Evolutionary conservation across 2,888 invertebrate genomes (phyloP).

Genomic region (Cephus runcator): DNA sequence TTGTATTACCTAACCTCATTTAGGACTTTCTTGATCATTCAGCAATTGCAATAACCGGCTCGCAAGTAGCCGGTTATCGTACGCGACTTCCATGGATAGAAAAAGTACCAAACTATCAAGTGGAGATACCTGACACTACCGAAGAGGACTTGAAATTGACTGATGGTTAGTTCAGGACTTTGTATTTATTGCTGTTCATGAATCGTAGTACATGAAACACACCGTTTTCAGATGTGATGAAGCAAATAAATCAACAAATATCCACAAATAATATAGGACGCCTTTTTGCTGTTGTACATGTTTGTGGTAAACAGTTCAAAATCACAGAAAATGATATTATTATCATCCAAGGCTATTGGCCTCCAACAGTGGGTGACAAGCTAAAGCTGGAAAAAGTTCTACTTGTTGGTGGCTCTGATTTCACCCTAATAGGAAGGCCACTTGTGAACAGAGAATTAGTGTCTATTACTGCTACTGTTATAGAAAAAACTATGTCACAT

Average conservation of each 20-base stretch:
- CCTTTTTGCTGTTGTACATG: constrained; percentile 84
- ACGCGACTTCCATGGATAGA: constrained; percentile 46
- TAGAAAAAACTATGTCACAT: constrained; percentile 85
- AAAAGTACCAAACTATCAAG: constrained; percentile 31
- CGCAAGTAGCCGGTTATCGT: constrained; percentile 27
- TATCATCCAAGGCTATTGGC: constrained; percentile 85
- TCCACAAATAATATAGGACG: constrained; percentile 70
- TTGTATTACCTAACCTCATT: constrained; percentile 8
- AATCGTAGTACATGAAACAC: not conserved
- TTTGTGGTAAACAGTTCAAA: constrained; percentile 87
- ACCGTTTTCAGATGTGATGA: constrained; percentile 67
- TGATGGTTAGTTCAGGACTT: constrained; percentile 25
- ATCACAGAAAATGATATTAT: constrained; percentile 88
- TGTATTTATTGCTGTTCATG: not conserved
- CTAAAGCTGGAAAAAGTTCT: constrained; percentile 86
- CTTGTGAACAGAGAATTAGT: constrained; percentile 80
- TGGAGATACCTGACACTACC: constrained; percentile 38
- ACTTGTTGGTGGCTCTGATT: constrained; percentile 81
- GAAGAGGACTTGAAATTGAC: constrained; percentile 44
- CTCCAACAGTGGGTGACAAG: constrained; percentile 82
- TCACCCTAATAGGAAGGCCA: constrained; percentile 84
- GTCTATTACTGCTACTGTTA: constrained; percentile 81
- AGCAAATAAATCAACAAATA: constrained; percentile 74
- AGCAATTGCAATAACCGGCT: constrained; percentile 2
- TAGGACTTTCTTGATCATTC: not conserved